Base-by-base conservation (phyloP, 2,113 vertebrate species). In the Dasyprocta punctata region DNA sequence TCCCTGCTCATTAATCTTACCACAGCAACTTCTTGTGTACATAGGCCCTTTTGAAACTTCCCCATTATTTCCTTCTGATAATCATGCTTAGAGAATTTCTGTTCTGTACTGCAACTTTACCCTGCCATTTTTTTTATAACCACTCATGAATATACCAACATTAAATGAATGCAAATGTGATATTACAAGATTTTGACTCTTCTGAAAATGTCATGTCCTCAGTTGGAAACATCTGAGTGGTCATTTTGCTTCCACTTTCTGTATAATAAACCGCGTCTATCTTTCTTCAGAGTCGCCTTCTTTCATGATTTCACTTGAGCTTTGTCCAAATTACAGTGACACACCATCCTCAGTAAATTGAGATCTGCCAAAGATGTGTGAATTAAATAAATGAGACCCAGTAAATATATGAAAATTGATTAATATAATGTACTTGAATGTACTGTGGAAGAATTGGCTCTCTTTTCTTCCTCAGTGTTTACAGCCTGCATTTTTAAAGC, bases 321-420 rank as follows among this genome's bases (percentile, higher is more conserved):
- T 96, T 89, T 20, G 63, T 98, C 96, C 97, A 98, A 98, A 98
- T 98, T 97, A 98, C 98, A 98, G 96, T 93, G 54, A 96, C 49
- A 96, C 91, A 95, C 94, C 97, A 97, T 93, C 65, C 84, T 13
- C 36, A 81, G 22, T 52, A 90, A 92, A 90, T 47, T 47, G 30
- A 88, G 36, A 38, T 94, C 36, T 14, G 11, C 3, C 7, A 38
- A 88, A 90, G 78, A 83, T n/a, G 60, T 47, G n/a, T 5, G 13
- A 86, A 78, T 54, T 67, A 47, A 92, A 65, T 86, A 82, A 90
- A 90, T 20, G 73, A 67, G 7, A 54, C 30, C 5, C 19, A 33
- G 7, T 38, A 90, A 73, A 95, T 26, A 83, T 22, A 61, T 38
- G 33, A 16, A 91, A 85, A 83, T n/a, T 67, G 78, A 93, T 83